These are phyloP conservation scores for Cataglyphis albicans DNA, from an alignment of 2,888 invertebrate species.

Conservation along the genomic window DNA sequence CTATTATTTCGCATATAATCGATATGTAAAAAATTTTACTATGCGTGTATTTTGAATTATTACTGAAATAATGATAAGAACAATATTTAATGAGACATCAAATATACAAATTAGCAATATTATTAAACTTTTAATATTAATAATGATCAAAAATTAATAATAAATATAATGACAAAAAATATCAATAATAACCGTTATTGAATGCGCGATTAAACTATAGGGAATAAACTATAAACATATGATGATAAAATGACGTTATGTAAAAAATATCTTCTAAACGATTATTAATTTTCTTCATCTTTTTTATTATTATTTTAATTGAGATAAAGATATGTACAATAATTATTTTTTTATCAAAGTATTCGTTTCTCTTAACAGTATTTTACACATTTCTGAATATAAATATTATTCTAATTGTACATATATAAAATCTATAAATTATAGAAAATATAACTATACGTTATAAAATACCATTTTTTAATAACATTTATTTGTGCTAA, in stretches of 20 bases:
- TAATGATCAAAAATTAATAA: neutral
- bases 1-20: neutral
- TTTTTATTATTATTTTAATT: too few species aligned
- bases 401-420: neutral
- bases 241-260: neutral
- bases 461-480: neutral
- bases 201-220: neutral
- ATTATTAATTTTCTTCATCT: slow-evolving; percentile 8
- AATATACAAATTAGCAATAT: neutral
- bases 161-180: neutral
- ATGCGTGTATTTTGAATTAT: neutral
- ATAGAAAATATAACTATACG: neutral
- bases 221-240: neutral
- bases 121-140: slow-evolving; percentile 2
- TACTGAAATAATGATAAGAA: neutral
- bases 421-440: neutral
- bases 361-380: too few species aligned
- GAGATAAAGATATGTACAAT: neutral
- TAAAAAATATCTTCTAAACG: neutral
- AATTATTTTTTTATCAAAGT: neutral
- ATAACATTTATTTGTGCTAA: slow-evolving; percentile 20
- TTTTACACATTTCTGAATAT: neutral
- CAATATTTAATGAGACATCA: neutral
- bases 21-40: slow-evolving; percentile 1
- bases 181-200: neutral